Evolutionary conservation across 1,140 invertebrate genomes (phyloP).

Genomic region (Cardiocondyla obscurior): DNA sequence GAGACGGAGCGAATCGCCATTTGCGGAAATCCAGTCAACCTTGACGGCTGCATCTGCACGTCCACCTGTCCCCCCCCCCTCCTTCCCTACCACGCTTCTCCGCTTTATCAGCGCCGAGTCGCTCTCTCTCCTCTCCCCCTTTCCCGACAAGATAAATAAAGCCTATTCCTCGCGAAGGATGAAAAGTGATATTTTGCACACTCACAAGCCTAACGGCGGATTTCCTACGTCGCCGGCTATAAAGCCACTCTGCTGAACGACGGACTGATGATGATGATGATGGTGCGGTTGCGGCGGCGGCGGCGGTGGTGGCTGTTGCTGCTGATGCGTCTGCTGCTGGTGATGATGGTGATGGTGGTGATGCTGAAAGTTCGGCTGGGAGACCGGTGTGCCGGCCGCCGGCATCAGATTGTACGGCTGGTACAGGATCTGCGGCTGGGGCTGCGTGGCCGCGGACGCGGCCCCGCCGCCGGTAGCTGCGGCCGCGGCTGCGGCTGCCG

Average conservation of each 20-base stretch:
- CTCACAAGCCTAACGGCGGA: constrained; percentile 72
- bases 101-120: constrained; percentile 3
- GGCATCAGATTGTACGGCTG: constrained; percentile 80
- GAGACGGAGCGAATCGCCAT: not conserved
- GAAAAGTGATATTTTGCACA: constrained; percentile 15
- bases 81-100: not conserved
- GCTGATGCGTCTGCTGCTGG: constrained; percentile 54
- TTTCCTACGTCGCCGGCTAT: constrained; percentile 61
- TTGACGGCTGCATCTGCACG: constrained; percentile 55
- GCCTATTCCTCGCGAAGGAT: not conserved
- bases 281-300: constrained; percentile 41
- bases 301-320: constrained; percentile 39
- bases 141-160: not conserved
- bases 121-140: not conserved
- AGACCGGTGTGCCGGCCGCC: constrained; percentile 66
- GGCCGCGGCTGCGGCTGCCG: constrained; percentile 62
- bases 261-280: constrained; percentile 70
- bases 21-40: constrained; percentile 53
- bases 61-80: not conserved
- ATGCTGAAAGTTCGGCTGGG: constrained; percentile 66
- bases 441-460: constrained; percentile 63
- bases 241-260: constrained; percentile 68
- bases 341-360: constrained; percentile 63
- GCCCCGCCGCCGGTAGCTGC: constrained; percentile 71
- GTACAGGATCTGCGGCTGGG: constrained; percentile 79